phyloP scores from a whole-genome alignment of 2,888 invertebrate genomes.

The Bugulina stolonifera region DNA sequence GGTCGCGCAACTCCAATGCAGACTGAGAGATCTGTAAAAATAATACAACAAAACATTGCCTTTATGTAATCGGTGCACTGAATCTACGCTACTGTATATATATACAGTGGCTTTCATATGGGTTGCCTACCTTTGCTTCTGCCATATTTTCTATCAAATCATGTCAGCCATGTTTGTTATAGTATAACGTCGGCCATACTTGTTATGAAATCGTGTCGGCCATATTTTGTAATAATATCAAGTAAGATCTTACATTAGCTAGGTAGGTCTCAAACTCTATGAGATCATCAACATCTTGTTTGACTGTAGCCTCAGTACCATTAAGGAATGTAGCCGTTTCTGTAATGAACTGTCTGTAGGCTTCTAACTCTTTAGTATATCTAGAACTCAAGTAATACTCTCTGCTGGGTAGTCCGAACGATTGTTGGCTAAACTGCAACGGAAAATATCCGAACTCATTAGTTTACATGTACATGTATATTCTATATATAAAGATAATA shows the following conservation, averaged over 20 bases:
- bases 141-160: too few species aligned
- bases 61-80: too few species aligned
- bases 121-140: too few species aligned
- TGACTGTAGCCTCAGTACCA: slow-evolving; percentile 54
- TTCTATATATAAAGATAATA: too few species aligned
- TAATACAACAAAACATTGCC: not conserved
- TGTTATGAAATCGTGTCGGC: too few species aligned
- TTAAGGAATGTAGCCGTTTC: slow-evolving; percentile 10
- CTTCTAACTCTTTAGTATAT: not conserved
- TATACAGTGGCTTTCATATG: too few species aligned
- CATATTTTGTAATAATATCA: too few species aligned
- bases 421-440: not conserved
- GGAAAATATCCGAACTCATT: too few species aligned
- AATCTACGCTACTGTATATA: too few species aligned
- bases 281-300: slow-evolving; percentile 66
- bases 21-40: slow-evolving; percentile 63
- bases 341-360: slow-evolving; percentile 16
- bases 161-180: too few species aligned
- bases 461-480: too few species aligned
- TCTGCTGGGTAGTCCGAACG: slow-evolving; percentile 26
- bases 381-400: slow-evolving; percentile 16
- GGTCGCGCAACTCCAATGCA: slow-evolving; percentile 78
- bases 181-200: too few species aligned
- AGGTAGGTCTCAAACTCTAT: slow-evolving; percentile 81
- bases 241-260: slow-evolving; percentile 71